Base-by-base conservation (phyloP, 2,888 invertebrate species). In the Oxyteleia sp. region DNA sequence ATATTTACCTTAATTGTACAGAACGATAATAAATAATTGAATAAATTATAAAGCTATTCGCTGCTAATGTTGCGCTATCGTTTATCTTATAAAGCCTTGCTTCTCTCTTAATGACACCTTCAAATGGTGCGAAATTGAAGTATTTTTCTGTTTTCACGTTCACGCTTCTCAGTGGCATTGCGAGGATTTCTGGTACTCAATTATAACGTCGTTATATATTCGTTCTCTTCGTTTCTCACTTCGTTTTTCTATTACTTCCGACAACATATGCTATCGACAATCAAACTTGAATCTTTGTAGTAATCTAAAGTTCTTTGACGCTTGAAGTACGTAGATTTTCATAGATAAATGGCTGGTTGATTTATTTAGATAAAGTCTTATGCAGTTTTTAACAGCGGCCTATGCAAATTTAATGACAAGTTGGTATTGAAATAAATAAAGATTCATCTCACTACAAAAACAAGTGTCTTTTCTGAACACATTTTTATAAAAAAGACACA, bases 151-250 rank as follows among this genome's bases (percentile, higher is more conserved):
- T 84, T 75, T 81, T 69, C 66, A 76, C 57, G 61, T 84, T 76
- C 81, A 84, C 61, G 80, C 84, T 84, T 84, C 84, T 76, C 84
- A 84, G 80, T 69, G 84, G 84, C 81, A 84, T 84, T 69, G 80
- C 84, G 26, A 84, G 84, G 84, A 84, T 84, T 76, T 84, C 81
- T 81, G 84, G 84, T 84, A 81, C 81, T 59, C 20, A 68, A 81
- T 81, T 81, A 72, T 63, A 78, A 76, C 76, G 75, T 76, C 84
- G 84, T 74, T 74, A 72, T 43, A 29, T 81, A 64, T 47, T 64
- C 23, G 76, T 81, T 59, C 63, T 80, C 43, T 75, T 35, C 35
- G 23, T 80, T 61, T 43, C 15, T 29, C n/a, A n/a, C 3, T 47
- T 38, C 2, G 2, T 53, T 26, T 53, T 41, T 71, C 35, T 57